A percentile compares a stretch with the other conserved stretches of the same genome.
These are phyloP conservation scores for Azemiops feae DNA, from an alignment of 2,113 vertebrate species.

Conservation along the genomic window DNA sequence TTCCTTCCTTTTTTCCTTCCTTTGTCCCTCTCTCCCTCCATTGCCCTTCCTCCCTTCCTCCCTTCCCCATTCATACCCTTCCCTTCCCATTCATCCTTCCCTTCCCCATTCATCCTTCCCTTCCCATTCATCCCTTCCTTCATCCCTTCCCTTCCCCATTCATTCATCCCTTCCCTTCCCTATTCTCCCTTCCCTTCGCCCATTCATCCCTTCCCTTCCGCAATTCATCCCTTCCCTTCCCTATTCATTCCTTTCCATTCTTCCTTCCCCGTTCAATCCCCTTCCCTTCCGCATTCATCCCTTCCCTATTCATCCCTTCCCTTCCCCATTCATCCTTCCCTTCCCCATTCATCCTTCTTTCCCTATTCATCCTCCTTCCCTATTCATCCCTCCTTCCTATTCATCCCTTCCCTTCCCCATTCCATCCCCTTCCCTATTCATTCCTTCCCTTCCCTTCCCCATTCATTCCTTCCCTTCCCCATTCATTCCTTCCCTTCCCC, in stretches of 20 bases:
- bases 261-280: too few relatives aligned
- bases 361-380: not conserved
- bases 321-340: too few relatives aligned
- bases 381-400: not conserved
- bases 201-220: not conserved
- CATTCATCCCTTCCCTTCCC: not conserved
- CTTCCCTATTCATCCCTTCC: not conserved
- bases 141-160: too few relatives aligned
- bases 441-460: not conserved
- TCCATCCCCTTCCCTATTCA: not conserved
- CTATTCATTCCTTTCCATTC: too few relatives aligned
- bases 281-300: too few relatives aligned
- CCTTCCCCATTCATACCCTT: not conserved
- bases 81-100: not conserved
- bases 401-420: not conserved
- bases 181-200: not conserved
- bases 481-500: too few relatives aligned
- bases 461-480: not conserved
- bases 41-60: not conserved
- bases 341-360: not conserved
- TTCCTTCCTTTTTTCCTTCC: not conserved
- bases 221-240: not conserved
- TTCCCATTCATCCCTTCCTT: not conserved
- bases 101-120: not conserved
- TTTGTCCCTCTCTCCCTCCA: not conserved